Percentiles rank a stretch among this genome's conserved stretches.
Conservation (phyloP, 2,888 invertebrate genomes). For the Camponotus fellah region DNA sequence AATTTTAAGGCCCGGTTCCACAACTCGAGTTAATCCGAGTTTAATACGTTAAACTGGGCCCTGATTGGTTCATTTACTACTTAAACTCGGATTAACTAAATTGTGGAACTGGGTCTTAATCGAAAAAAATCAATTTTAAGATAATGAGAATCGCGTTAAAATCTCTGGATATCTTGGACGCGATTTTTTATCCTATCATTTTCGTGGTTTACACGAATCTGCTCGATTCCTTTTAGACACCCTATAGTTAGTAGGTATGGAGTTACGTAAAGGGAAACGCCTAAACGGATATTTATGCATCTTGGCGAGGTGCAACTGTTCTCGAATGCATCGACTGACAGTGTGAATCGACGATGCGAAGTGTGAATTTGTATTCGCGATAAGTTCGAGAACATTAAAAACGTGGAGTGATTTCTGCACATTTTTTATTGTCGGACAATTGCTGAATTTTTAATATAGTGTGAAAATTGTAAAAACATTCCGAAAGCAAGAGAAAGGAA, state of each 20-base stretch:
- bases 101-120: no score
- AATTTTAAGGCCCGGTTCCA: no score
- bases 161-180: neutral
- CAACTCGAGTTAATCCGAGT: no score
- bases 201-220: neutral
- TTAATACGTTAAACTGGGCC: no score
- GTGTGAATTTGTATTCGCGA: constrained; percentile 32
- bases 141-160: neutral
- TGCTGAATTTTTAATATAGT: constrained; percentile 19
- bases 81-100: no score
- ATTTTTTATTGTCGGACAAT: constrained; percentile 11
- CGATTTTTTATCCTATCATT: neutral
- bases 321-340: constrained; percentile 18
- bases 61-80: no score
- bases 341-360: constrained; percentile 23
- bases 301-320: neutral
- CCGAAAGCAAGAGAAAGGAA: neutral
- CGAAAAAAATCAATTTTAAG: neutral
- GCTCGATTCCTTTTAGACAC: neutral
- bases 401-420: neutral
- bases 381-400: constrained; percentile 25
- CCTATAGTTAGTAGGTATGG: neutral
- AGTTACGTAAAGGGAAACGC: constrained; percentile 29
- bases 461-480: constrained; percentile 2
- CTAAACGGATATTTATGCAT: constrained; percentile 9